phyloP scores from a whole-genome alignment of 2,888 invertebrate genomes.

The Unio pictorum region DNA sequence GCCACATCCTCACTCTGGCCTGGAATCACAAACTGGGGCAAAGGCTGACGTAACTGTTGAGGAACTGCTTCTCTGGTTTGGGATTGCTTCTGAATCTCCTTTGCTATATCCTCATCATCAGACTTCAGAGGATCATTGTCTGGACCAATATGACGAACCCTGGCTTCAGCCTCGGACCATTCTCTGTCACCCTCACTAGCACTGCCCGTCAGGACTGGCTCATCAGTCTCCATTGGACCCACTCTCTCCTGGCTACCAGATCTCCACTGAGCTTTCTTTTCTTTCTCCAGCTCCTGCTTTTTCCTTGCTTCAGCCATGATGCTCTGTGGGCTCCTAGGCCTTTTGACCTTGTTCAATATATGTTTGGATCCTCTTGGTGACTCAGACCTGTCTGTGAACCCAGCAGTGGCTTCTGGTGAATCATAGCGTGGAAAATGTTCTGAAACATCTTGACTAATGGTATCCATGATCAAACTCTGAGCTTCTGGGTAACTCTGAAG shows the following conservation, averaged over 20 bases:
- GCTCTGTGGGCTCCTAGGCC: slow-evolving; percentile 40
- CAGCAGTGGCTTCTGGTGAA: slow-evolving; percentile 6
- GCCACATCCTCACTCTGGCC: slow-evolving; percentile 49
- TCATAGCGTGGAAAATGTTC: slow-evolving; percentile 36
- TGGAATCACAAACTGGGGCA: slow-evolving; percentile 48
- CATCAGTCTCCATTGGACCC: slow-evolving; percentile 21
- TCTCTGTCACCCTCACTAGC: slow-evolving; percentile 32
- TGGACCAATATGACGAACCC: slow-evolving; percentile 5
- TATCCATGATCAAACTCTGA: slow-evolving; percentile 42
- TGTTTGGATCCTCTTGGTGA: slow-evolving; percentile 17
- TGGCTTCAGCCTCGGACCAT: slow-evolving; percentile 11
- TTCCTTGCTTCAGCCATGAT: slow-evolving; percentile 42
- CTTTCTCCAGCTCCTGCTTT: slow-evolving; percentile 36
- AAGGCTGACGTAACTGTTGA: slow-evolving; percentile 8
- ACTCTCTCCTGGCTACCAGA: slow-evolving; percentile 32
- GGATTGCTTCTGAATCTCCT: slow-evolving; percentile 2
- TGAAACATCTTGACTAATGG: slow-evolving; percentile 46
- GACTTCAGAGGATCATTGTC: slow-evolving; percentile 36
- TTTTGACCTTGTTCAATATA: slow-evolving; percentile 29
- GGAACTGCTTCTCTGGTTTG: too few species aligned
- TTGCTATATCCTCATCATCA: slow-evolving; percentile 32
- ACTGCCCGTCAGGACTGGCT: slow-evolving; percentile 33
- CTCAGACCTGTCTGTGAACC: slow-evolving; percentile 2
- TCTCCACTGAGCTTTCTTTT: slow-evolving; percentile 21
- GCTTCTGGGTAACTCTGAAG: slow-evolving; percentile 15